Conservation (phyloP, 2,888 invertebrate genomes). For the Aspidiotus rigidus region DNA sequence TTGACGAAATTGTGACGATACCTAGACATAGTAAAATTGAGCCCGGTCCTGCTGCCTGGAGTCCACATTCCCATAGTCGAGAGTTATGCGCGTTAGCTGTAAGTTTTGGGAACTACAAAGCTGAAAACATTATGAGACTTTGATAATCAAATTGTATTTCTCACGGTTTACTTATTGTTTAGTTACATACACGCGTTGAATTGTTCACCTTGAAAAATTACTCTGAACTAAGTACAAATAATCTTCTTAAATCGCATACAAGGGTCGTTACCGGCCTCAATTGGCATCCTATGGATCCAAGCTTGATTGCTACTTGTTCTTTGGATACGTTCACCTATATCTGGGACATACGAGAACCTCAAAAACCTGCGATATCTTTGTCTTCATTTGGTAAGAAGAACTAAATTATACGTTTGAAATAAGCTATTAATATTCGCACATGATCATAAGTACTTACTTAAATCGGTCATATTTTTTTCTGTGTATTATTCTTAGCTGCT, state of each 20-base stretch:
- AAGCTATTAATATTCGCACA: neutral
- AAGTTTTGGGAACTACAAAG: slow-evolving; percentile 41
- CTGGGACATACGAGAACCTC: slow-evolving; percentile 82
- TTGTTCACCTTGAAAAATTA: slow-evolving; percentile 65
- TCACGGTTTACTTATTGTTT: slow-evolving; percentile 38
- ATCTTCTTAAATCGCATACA: slow-evolving; percentile 70
- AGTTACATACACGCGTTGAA: slow-evolving; percentile 83
- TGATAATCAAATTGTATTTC: neutral
- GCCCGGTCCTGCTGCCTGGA: slow-evolving; percentile 87
- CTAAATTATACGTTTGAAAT: neutral
- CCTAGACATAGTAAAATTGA: slow-evolving; percentile 86
- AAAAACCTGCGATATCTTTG: slow-evolving; percentile 71
- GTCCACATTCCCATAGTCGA: slow-evolving; percentile 65
- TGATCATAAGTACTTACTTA: slow-evolving; percentile 10
- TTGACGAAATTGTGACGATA: slow-evolving; percentile 63
- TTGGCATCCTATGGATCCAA: slow-evolving; percentile 74
- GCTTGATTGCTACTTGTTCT: slow-evolving; percentile 76
- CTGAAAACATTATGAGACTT: neutral
- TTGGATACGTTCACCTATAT: slow-evolving; percentile 88
- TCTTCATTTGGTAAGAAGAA: slow-evolving; percentile 71
- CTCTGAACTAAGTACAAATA: slow-evolving; percentile 60
- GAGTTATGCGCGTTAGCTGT: slow-evolving; percentile 83
- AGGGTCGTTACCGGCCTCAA: slow-evolving; percentile 82
- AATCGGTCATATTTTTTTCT: slow-evolving; percentile 5
- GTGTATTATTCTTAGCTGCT: slow-evolving; percentile 54